A percentile compares a stretch with the other conserved stretches of the same genome.
phyloP scores from a whole-genome alignment of 2,113 vertebrate species.

The Macaca fascicularis region T2T-MFA8v1.1 NC_088392.1:79242001-79242500 shows the following conservation, averaged over 20 bases:
- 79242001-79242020: not conserved
- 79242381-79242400: too few relatives aligned
- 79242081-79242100: not conserved
- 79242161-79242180: not conserved
- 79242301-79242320: not conserved
- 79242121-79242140: not conserved
- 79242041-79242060: not conserved
- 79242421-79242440: not conserved
- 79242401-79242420: accelerated
- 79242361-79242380: not conserved
- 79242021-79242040: not conserved
- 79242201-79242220: not conserved
- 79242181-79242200: accelerated
- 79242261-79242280: not conserved
- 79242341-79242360: not conserved
- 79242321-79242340: not conserved
- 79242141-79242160: too few relatives aligned
- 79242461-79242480: too few relatives aligned
- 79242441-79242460: not conserved
- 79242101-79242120: not conserved
- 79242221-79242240: not conserved
- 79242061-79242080: not conserved
- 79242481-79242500: not conserved
- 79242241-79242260: not conserved
- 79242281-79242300: too few relatives aligned